Conservation (phyloP, 2,888 invertebrate species). For the Amblyjoppa proteus region DNA sequence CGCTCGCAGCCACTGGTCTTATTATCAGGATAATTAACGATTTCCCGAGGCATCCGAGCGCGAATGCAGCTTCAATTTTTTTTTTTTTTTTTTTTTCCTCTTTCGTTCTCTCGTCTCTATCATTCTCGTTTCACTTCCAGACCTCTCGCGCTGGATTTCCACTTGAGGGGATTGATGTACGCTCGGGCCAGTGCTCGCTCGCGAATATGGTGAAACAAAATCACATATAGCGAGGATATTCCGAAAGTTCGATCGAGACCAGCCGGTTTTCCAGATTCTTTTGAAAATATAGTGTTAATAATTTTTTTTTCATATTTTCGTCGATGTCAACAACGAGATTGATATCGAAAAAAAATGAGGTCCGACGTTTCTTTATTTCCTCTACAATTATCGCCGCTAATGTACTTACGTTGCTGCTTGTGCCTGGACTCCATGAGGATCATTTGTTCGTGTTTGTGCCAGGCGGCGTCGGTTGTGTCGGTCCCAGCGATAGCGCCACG, state of each 20-base stretch:
- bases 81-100: neutral
- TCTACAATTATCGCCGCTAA: neutral
- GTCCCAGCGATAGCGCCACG: conserved; percentile 82
- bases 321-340: too few relatives aligned
- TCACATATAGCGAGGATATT: too few relatives aligned
- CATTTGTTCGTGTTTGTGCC: conserved; percentile 85
- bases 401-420: conserved; percentile 83
- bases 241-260: too few relatives aligned
- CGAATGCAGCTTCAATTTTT: conserved; percentile 66
- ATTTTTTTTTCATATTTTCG: too few relatives aligned
- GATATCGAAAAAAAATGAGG: too few relatives aligned
- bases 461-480: conserved; percentile 84
- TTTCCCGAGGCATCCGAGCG: conserved; percentile 74
- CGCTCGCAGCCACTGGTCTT: conserved; percentile 66
- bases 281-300: too few relatives aligned
- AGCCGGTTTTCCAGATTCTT: too few relatives aligned
- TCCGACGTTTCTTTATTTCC: too few relatives aligned
- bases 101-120: conserved; percentile 40
- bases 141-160: conserved; percentile 38
- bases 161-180: conserved; percentile 11
- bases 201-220: neutral
- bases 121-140: conserved; percentile 22
- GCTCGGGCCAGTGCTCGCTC: neutral
- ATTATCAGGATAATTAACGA: conserved; percentile 75
- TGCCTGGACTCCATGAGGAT: conserved; percentile 84